Evolutionary conservation across 2,797 vertebrate genomes (phyloP).

Genomic region (Pygocentrus nattereri): DNA sequence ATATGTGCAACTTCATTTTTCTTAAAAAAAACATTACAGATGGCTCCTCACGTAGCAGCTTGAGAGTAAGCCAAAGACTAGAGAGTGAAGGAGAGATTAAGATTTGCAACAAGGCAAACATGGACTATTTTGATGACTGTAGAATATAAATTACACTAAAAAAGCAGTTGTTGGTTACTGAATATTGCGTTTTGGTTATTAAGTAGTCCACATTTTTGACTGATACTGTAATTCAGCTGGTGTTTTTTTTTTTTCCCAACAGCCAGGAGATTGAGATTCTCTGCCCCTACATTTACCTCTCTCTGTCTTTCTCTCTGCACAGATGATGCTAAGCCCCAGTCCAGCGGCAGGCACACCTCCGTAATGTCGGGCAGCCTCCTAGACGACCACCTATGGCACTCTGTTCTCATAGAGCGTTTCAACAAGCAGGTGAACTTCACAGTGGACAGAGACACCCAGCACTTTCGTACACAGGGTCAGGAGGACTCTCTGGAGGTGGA

Average conservation of each 20-base stretch:
- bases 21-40: too few species aligned
- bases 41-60: too few species aligned
- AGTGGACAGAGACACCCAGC: conserved; percentile 88
- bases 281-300: neutral
- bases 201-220: too few species aligned
- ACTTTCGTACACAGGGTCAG: conserved; percentile 84
- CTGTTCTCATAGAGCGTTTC: conserved; percentile 88
- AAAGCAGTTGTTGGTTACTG: too few species aligned
- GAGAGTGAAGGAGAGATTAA: too few species aligned
- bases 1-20: too few species aligned
- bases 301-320: neutral
- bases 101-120: too few species aligned
- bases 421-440: conserved; percentile 92
- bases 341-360: conserved; percentile 69
- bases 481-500: conserved; percentile 87
- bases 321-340: conserved; percentile 85
- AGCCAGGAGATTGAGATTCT: neutral
- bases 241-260: neutral
- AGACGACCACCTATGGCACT: conserved; percentile 97
- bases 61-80: too few species aligned
- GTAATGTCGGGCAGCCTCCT: conserved; percentile 67
- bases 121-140: too few species aligned
- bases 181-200: too few species aligned
- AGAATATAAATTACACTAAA: too few species aligned
- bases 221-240: too few species aligned